A percentile compares a stretch with the other conserved stretches of the same genome.
These are phyloP conservation scores for Eubucco bourcierii DNA, from an alignment of 2,113 vertebrate species.

Conservation along the genomic window DNA sequence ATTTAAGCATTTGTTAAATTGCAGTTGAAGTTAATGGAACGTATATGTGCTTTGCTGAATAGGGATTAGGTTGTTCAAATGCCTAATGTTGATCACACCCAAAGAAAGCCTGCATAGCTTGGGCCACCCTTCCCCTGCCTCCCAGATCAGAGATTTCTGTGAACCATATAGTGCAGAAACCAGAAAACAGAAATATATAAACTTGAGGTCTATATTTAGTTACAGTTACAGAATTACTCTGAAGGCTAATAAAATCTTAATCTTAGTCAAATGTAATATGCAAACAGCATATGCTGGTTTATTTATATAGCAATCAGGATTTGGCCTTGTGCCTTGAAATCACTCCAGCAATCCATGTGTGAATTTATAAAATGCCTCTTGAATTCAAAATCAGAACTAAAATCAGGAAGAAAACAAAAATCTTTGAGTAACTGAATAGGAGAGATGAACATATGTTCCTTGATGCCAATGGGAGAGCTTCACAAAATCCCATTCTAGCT, in stretches of 20 bases:
- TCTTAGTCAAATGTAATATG: not conserved
- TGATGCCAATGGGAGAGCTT: not conserved
- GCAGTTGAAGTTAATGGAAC: not conserved
- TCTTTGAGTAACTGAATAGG: not conserved
- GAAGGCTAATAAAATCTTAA: not conserved
- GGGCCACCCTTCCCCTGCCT: not conserved
- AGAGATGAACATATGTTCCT: not conserved
- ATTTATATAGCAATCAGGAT: not conserved
- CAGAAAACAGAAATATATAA: not conserved
- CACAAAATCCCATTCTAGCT: not conserved
- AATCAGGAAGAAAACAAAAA: not conserved
- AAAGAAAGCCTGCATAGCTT: not conserved
- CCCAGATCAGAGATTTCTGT: not conserved
- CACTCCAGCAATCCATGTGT: not conserved
- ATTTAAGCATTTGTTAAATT: not conserved
- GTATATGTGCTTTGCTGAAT: not conserved
- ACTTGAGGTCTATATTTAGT: not conserved
- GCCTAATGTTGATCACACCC: not conserved
- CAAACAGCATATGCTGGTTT: not conserved
- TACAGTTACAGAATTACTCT: not conserved
- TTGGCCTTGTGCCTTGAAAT: conserved; percentile 1
- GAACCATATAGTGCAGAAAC: not conserved
- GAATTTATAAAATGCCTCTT: not conserved
- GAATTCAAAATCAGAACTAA: not conserved
- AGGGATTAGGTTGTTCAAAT: not conserved